Percentiles rank a stretch among this genome's conserved stretches.
These are phyloP conservation scores for Agrilus biguttatus DNA, from an alignment of 2,888 invertebrate genomes.

Conservation along the genomic window DNA sequence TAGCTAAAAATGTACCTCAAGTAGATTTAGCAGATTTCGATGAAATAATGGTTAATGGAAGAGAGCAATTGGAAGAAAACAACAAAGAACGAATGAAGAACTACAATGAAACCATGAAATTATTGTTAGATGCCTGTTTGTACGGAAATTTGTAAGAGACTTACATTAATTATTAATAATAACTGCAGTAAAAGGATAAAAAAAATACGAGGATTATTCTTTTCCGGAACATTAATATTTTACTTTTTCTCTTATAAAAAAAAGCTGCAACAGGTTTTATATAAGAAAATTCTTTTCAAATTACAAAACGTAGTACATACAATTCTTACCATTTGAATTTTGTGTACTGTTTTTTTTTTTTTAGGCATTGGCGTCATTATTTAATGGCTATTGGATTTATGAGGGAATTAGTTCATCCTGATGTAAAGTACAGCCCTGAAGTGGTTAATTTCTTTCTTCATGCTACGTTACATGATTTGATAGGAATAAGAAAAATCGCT, in stretches of 20 bases:
- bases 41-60: conserved; percentile 28
- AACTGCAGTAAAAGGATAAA: no score
- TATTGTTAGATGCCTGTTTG: conserved; percentile 40
- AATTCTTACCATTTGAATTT: no score
- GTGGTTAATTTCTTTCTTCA: conserved; percentile 50
- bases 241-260: no score
- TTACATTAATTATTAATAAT: background rate
- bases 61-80: conserved; percentile 20
- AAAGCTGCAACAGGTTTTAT: no score
- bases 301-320: no score
- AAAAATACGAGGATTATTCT: no score
- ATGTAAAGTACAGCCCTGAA: conserved; percentile 46
- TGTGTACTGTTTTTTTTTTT: conserved; percentile 10
- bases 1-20: conserved; percentile 30
- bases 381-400: conserved; percentile 62
- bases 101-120: conserved; percentile 37
- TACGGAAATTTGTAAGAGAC: conserved; percentile 35
- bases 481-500: conserved; percentile 62
- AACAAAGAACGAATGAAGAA: conserved; percentile 34
- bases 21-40: conserved; percentile 28
- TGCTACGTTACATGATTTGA: conserved; percentile 60
- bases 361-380: conserved; percentile 71
- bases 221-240: no score
- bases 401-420: conserved; percentile 54
- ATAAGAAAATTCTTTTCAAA: no score